Base-by-base conservation (phyloP, 92 coral and sea anemone genomes). In the Nematostella vectensis region DNA sequence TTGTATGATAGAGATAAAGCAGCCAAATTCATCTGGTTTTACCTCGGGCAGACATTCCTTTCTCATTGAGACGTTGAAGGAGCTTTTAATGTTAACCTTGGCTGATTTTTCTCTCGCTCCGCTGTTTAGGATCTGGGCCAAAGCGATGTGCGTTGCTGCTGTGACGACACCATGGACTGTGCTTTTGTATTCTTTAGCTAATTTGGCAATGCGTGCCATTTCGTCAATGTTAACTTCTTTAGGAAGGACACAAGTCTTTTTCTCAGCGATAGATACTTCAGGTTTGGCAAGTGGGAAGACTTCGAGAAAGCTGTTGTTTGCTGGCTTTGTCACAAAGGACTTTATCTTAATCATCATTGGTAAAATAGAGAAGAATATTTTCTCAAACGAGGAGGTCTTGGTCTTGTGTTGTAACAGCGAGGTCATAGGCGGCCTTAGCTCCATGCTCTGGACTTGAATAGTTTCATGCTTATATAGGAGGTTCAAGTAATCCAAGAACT, bases 121-220 rank as follows among this genome's bases (percentile, higher is more conserved):
- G 2, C 26, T 18, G 28, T 71, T 42, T 33, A 71, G n/a, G 27
- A 71, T 62, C 48, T 54, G 44, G 0, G 65, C 70, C 78, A 71
- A 61, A 36, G 78, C 78, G 10, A 71, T 38, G 48, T 42, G 65
- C 16, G 62, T 24, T 11, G 78, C 69, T 1, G 78, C 78, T 17
- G 78, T 71, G 24, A 71, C 30, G 15, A 47, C 54, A 11, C 70
- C 61, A 19, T 71, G 78, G 25, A 71, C 39, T 4, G 78, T 48
- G 23, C 63, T 45, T 4, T 62, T 55, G 26, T 33, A 9, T 31
- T 30, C 25, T 26, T 71, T 71, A 54, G 68, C 47, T 13, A 38
- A 11, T 54, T 54, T 43, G 45, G 43, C 29, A 3, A 71, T 20
- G 18, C n/a, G 30, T 15, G 55, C 8, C 26, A 62, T 15, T 29